A percentile compares a stretch with the other conserved stretches of the same genome.
phyloP scores from a whole-genome alignment of 2,888 invertebrate species.

The Zele albiditarsus region DNA sequence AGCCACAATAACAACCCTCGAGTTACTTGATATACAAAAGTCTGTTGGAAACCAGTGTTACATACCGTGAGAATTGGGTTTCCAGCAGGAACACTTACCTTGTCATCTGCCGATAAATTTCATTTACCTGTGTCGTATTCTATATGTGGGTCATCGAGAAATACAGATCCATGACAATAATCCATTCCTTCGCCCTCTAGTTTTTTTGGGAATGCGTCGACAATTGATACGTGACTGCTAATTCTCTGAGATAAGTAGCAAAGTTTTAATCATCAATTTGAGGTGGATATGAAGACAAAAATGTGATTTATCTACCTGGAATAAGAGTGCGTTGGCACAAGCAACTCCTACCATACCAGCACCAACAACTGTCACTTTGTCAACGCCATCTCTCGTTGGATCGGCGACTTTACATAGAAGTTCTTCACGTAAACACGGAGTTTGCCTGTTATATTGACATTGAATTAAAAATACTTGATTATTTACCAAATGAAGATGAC shows the following conservation, averaged over 20 bases:
- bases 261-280: background rate
- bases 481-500: slow-evolving; percentile 6
- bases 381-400: slow-evolving; percentile 65
- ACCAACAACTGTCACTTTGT: slow-evolving; percentile 79
- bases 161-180: slow-evolving; percentile 76
- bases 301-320: slow-evolving; percentile 72
- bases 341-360: slow-evolving; percentile 80
- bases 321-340: slow-evolving; percentile 76
- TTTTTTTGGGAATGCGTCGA: slow-evolving; percentile 78
- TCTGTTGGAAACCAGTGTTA: slow-evolving; percentile 61
- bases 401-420: slow-evolving; percentile 65
- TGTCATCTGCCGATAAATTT: slow-evolving; percentile 3
- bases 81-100: background rate
- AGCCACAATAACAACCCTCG: slow-evolving; percentile 75
- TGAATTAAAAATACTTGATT: background rate
- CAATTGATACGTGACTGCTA: slow-evolving; percentile 76
- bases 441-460: slow-evolving; percentile 36
- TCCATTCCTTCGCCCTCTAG: slow-evolving; percentile 80
- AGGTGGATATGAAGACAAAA: background rate
- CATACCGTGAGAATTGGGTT: background rate
- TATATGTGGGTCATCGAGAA: slow-evolving; percentile 75
- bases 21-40: slow-evolving; percentile 74
- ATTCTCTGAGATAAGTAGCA: slow-evolving; percentile 71
- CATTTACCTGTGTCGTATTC: slow-evolving; percentile 75
- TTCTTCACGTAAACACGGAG: slow-evolving; percentile 62